Base-by-base conservation (phyloP, 2,888 invertebrate genomes). In the Galerucella calmariensis region DNA sequence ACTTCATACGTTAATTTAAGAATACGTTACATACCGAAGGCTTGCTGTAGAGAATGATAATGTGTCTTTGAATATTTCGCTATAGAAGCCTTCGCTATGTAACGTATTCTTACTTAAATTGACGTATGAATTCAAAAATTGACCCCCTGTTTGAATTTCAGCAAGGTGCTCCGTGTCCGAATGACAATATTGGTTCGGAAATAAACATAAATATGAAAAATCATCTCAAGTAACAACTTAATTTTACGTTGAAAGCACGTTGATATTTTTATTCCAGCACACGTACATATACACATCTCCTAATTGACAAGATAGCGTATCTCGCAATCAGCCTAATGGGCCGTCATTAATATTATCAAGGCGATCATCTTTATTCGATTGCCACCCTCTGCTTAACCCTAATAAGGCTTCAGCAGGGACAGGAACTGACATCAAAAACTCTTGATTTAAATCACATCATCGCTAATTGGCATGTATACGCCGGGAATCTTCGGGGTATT, bases 331-430 rank as follows among this genome's bases (percentile, higher is more conserved):
- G 78, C 67, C 81, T 82, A 84, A 83, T 83, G 83, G 81, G 75
- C 78, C 84, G 80, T 83, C 81, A 77, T 82, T 83, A 83, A 83
- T 79, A 77, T 82, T 82, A 82, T 82, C 82, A 82, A 76, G 76
- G 75, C 79, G 79, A 82, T 82, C 81, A 73, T 78, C 76, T 79
- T 81, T 79, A 81, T 79, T 81, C 79, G 78, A 83, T 82, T 82
- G 79, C 80, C 80, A 82, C 83, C 82, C 82, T 82, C 81, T 82
- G 79, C 80, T 82, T 82, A 81, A 78, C 81, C 79, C 80, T 78
- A 80, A 78, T 76, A 79, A 79, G 78, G 72, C 78, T 63, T 41
- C 73, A 56, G 66, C 67, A 71, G 80, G 79, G 79, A 69, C 46
- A 67, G 68, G 67, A 70, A 78, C 75, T 79, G 72, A 79, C 81